These are phyloP conservation scores for Danio jaintianensis DNA, from an alignment of 2,797 vertebrate genomes.

Conservation along the genomic window DNA sequence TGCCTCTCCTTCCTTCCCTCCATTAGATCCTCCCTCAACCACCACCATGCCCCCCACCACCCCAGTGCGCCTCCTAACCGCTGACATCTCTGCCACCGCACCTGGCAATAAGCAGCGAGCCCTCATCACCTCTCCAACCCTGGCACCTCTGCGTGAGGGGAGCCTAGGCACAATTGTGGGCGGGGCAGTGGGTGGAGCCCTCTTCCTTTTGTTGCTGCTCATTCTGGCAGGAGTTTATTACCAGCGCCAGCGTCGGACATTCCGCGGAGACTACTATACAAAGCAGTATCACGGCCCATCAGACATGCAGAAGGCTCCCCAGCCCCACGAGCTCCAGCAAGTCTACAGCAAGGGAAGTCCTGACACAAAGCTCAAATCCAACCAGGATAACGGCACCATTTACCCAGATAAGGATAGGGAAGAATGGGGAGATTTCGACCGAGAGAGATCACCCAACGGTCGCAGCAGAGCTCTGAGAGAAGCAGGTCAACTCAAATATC, in stretches of 20 bases:
- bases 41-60: constrained; percentile 88
- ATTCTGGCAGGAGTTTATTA: constrained; percentile 87
- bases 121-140: constrained; percentile 88
- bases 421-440: constrained; percentile 86
- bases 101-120: constrained; percentile 82
- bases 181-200: constrained; percentile 92
- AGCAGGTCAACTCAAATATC: constrained; percentile 68
- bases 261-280: constrained; percentile 95
- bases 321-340: constrained; percentile 87
- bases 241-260: constrained; percentile 90
- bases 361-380: constrained; percentile 62
- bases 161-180: constrained; percentile 92
- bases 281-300: constrained; percentile 93
- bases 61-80: constrained; percentile 89
- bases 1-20: constrained; percentile 83
- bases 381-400: constrained; percentile 74
- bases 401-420: constrained; percentile 88
- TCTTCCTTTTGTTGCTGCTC: constrained; percentile 93
- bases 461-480: constrained; percentile 84
- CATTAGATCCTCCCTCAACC: constrained; percentile 98
- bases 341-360: constrained; percentile 70
- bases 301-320: constrained; percentile 93
- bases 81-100: constrained; percentile 86
- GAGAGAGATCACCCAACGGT: constrained; percentile 82
- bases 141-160: constrained; percentile 90